Evolutionary conservation across 2,113 vertebrate genomes (phyloP).

Genomic region (Dicrurus megarhynchus): DNA sequence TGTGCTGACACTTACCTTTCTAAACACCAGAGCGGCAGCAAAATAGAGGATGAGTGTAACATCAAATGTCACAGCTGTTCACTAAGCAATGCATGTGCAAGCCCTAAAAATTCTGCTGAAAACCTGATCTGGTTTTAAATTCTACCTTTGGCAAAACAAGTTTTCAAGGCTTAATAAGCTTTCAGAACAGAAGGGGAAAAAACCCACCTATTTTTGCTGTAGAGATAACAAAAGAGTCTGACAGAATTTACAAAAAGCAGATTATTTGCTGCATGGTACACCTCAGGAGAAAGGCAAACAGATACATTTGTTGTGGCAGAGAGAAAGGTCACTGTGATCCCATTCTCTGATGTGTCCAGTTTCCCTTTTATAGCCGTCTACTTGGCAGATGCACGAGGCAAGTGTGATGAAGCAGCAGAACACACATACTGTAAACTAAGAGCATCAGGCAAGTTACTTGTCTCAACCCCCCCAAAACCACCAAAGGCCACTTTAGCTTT

Average conservation of each 20-base stretch:
- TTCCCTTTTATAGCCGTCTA: neutral
- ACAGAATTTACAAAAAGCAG: neutral
- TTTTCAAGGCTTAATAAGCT: neutral
- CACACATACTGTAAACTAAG: neutral
- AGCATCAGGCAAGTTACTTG: neutral
- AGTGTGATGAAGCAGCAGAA: constrained; percentile 13
- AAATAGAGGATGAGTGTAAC: neutral
- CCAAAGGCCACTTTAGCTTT: neutral
- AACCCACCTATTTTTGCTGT: neutral
- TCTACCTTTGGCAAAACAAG: neutral
- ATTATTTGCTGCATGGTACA: neutral
- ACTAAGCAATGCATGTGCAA: neutral
- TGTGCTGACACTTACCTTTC: constrained; percentile 15
- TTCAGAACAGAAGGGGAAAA: neutral
- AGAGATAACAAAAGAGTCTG: neutral
- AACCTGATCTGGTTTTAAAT: neutral
- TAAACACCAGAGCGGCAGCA: neutral
- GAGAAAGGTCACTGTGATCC: neutral
- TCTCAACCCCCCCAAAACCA: neutral
- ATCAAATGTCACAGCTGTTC: constrained; percentile 6
- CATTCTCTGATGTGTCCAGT: neutral
- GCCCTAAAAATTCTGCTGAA: neutral
- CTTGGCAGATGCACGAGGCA: neutral
- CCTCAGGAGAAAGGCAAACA: neutral
- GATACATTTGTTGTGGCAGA: neutral